Percentiles rank a stretch among this genome's conserved stretches.
phyloP scores from a whole-genome alignment of 2,113 vertebrate genomes.

The Chionis minor region DNA sequence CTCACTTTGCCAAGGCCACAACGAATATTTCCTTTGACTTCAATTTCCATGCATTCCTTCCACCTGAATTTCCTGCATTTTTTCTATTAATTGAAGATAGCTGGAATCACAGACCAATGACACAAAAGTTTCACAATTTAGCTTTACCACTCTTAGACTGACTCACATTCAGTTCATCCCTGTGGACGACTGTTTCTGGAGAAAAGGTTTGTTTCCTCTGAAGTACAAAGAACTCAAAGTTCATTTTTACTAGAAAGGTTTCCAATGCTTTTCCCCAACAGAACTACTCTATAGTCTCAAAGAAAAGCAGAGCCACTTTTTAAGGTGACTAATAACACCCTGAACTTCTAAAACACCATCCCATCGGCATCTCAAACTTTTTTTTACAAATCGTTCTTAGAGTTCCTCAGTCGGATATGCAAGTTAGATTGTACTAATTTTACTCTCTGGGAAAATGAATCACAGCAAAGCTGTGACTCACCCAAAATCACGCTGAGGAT shows the following conservation, averaged over 20 bases:
- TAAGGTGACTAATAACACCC: background rate
- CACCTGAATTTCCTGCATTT: slow-evolving; percentile 56
- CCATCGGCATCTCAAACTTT: background rate
- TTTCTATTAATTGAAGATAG: slow-evolving; percentile 38
- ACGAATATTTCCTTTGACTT: slow-evolving; percentile 1
- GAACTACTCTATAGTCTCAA: background rate
- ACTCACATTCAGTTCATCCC: background rate
- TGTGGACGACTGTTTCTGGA: background rate
- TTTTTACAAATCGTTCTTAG: background rate
- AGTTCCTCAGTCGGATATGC: background rate
- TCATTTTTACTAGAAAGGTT: background rate
- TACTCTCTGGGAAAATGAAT: background rate
- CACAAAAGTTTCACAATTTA: slow-evolving; percentile 43
- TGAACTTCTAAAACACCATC: background rate
- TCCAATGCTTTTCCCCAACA: background rate
- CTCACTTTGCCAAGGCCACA: slow-evolving; percentile 12
- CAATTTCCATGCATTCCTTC: slow-evolving; percentile 56
- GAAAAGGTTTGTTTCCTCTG: background rate
- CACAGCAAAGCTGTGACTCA: background rate
- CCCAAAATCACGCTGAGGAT: background rate
- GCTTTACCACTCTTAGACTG: background rate
- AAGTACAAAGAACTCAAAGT: background rate
- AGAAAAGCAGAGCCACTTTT: background rate
- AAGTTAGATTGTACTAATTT: background rate
- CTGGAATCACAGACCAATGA: slow-evolving; percentile 27